These are phyloP conservation scores for Eciton burchellii DNA, from an alignment of 1,140 invertebrate genomes.

Conservation along the genomic window DNA sequence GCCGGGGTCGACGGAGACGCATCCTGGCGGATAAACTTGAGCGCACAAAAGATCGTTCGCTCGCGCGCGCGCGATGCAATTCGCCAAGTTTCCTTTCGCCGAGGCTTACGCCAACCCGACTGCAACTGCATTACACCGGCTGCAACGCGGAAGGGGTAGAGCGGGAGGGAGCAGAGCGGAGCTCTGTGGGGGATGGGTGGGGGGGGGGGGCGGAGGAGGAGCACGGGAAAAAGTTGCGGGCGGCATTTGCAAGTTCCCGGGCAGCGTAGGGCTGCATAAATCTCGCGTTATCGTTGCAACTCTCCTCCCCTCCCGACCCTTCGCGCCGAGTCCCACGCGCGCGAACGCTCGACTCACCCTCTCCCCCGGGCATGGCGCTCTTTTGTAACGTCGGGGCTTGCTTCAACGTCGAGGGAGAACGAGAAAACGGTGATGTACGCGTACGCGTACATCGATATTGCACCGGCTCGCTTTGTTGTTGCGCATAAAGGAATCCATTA, in stretches of 20 bases:
- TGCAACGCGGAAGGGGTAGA: background rate
- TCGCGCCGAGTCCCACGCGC: background rate
- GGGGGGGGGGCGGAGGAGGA: background rate
- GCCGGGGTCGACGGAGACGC: slow-evolving; percentile 34
- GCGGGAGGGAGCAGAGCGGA: too few species aligned
- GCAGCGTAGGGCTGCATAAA: slow-evolving; percentile 65
- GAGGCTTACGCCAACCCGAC: slow-evolving; percentile 53
- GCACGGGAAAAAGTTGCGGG: slow-evolving; percentile 54
- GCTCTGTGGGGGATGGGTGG: too few species aligned
- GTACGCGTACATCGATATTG: slow-evolving; percentile 67
- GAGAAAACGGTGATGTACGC: background rate
- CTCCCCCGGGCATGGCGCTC: background rate
- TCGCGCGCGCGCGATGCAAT: slow-evolving; percentile 44
- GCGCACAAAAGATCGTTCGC: slow-evolving; percentile 34
- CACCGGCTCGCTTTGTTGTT: slow-evolving; percentile 63
- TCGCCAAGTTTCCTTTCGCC: slow-evolving; percentile 58
- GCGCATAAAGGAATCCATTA: slow-evolving; percentile 68
- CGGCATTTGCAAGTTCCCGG: slow-evolving; percentile 67
- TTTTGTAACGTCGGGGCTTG: slow-evolving; percentile 43
- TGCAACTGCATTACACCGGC: slow-evolving; percentile 54
- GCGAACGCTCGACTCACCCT: slow-evolving; percentile 23
- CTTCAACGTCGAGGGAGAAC: slow-evolving; percentile 40
- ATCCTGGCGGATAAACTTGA: slow-evolving; percentile 56
- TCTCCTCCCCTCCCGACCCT: slow-evolving; percentile 16
- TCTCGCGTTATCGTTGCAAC: slow-evolving; percentile 69